Evolutionary conservation across 2,113 vertebrate genomes (phyloP), one percentile per base, ranked within the genome.

Genomic region (Carassius gibelio): DNA sequence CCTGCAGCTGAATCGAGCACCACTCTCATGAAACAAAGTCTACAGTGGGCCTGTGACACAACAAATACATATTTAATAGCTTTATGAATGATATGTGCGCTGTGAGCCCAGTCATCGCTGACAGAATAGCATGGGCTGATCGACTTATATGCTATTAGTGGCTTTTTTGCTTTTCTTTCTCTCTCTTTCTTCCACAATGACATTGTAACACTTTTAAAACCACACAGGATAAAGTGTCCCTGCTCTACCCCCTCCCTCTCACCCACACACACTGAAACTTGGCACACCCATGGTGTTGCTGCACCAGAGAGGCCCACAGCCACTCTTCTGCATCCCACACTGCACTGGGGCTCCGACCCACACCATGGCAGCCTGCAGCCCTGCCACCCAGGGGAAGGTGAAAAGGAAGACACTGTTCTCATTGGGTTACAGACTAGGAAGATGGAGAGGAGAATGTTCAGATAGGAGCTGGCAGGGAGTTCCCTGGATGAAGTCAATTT

Each of bases 241-340:
- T 84, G 91, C 92, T 90, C 82, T 52, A 90, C 87, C 89, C 57
- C 75, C 86, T 88, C 82, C 88, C 86, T 52, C 79, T 89, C 88
- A 76, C 87, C 91, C 87, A 89, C 89, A 89, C 62, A 88, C 87
- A 89, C 90, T 90, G 90, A 92, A 93, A 94, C 93, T 94, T 95
- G 94, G 94, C 94, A 94, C 93, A 92, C 91, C 90, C 91, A 85
- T 88, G 88, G 92, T 93, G 94, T 93, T 94, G 94, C 94, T 94
- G 94, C 93, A 93, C 81, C 66, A 55, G 87, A 88, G 83, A 81
- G 91, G 91, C 89, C 91, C 90, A 91, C 90, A 87, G 90, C 84
- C 89, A 91, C 92, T 78, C 64, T 62, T 26, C 79, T 57, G 81
- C 71, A 86, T 84, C 82, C 85, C 64, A 88, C 48, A 19, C 50